A percentile compares a stretch with the other conserved stretches of the same genome.
phyloP scores from a whole-genome alignment of 2,797 vertebrate genomes.

The Fistularia tabacaria region DNA sequence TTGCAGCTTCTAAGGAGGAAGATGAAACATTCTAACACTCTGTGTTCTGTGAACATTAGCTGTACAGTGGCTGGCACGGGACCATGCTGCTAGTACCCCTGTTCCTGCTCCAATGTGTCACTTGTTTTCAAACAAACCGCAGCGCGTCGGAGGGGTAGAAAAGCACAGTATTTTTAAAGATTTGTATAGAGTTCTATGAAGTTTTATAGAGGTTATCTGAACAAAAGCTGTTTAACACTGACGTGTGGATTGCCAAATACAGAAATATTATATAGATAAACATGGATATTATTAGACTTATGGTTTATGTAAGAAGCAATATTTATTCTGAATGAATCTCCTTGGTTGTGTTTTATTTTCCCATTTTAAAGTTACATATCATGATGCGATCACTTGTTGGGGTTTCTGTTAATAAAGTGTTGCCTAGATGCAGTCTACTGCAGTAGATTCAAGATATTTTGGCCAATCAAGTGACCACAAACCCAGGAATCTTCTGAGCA shows the following conservation, averaged over 20 bases:
- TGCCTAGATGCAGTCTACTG: constrained; percentile 49
- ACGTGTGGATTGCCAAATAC: constrained; percentile 75
- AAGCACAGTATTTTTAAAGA: constrained; percentile 83
- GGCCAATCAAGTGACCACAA: constrained; percentile 34
- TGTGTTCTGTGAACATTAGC: constrained; percentile 73
- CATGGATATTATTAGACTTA: constrained; percentile 65
- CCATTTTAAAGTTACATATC: constrained; percentile 61
- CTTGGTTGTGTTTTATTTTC: constrained; percentile 67
- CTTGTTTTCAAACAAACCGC: constrained; percentile 60
- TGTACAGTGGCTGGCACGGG: constrained; percentile 47
- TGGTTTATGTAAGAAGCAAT: constrained; percentile 73
- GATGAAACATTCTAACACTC: constrained; percentile 38
- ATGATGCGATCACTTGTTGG: constrained; percentile 48
- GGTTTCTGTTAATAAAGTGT: constrained; percentile 47
- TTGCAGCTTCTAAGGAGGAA: constrained; percentile 37
- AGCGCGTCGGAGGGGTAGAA: constrained; percentile 51
- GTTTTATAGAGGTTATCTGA: constrained; percentile 77
- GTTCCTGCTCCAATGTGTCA: constrained; percentile 56
- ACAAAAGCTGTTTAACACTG: constrained; percentile 58
- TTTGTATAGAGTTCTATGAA: constrained; percentile 80
- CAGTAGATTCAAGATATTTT: constrained; percentile 38
- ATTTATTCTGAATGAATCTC: constrained; percentile 73
- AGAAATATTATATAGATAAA: constrained; percentile 52
- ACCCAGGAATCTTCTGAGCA: constrained; percentile 42
- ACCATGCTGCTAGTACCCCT: constrained; percentile 71